These are phyloP conservation scores for Drosophila tanythrix DNA, from an alignment of 2,888 invertebrate species.

Conservation along the genomic window DNA sequence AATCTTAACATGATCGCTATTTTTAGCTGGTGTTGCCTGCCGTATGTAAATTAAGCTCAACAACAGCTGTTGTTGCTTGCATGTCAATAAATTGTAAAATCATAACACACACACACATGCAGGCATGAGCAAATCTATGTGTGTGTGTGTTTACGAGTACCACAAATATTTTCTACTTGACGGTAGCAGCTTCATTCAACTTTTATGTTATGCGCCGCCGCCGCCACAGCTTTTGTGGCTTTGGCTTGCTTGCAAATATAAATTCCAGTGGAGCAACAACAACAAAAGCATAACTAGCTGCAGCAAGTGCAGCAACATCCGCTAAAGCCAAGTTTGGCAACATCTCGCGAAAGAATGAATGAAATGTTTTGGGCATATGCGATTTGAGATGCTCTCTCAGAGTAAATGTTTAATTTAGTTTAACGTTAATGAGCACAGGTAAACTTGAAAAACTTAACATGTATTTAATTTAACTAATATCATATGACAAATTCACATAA, in stretches of 20 bases:
- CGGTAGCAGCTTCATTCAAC: constrained; percentile 49
- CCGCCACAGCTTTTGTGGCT: constrained; percentile 41
- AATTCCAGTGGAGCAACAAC: constrained; percentile 42
- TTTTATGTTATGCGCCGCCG: constrained; percentile 42
- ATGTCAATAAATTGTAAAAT: constrained; percentile 28
- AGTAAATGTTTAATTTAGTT: not conserved
- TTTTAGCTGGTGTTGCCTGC: constrained; percentile 21
- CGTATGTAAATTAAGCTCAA: constrained; percentile 43
- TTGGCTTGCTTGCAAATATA: constrained; percentile 36
- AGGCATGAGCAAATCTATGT: not conserved
- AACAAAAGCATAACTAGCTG: constrained; percentile 13
- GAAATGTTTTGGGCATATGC: not conserved
- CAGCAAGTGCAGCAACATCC: constrained; percentile 58
- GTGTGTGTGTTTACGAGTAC: constrained; percentile 8
- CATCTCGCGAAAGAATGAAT: constrained; percentile 10
- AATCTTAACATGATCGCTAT: constrained; percentile 53
- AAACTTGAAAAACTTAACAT: not conserved
- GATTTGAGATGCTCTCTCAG: not conserved
- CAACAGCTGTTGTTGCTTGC: constrained; percentile 53
- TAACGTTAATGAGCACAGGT: not conserved
- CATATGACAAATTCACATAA: no score
- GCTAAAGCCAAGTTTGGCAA: constrained; percentile 46
- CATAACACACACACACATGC: not conserved
- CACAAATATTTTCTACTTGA: constrained; percentile 36
- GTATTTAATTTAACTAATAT: not conserved